Conservation (phyloP, 2,113 vertebrate genomes). For the Cyprinodon tularosa region DNA sequence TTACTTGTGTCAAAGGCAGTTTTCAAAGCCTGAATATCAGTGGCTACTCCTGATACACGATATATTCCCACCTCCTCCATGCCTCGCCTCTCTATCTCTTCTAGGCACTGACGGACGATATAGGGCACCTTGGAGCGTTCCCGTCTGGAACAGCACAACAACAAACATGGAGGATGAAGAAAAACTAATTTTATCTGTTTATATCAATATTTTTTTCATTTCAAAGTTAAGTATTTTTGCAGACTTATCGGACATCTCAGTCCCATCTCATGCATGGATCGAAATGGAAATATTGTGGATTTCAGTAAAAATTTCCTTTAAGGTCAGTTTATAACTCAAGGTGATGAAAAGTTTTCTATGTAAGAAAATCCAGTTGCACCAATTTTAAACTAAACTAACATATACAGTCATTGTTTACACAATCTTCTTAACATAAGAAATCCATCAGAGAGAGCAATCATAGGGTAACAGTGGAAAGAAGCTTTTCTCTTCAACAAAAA, state of each 20-base stretch:
- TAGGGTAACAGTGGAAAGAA: no score
- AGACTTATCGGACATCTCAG: not conserved
- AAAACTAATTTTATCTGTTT: no score
- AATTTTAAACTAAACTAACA: no score
- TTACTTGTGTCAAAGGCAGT: slow-evolving; percentile 97
- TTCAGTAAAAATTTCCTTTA: no score
- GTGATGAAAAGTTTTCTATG: no score
- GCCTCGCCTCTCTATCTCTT: slow-evolving; percentile 95
- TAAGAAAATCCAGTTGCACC: no score
- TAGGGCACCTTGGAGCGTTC: slow-evolving; percentile 98
- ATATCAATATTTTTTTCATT: slow-evolving; percentile 11
- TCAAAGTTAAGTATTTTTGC: not conserved
- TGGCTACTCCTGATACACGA: slow-evolving; percentile 94
- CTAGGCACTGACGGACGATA: slow-evolving; percentile 96
- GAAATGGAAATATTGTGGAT: no score
- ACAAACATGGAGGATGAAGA: not conserved
- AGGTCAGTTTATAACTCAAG: no score
- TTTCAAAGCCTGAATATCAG: slow-evolving; percentile 96
- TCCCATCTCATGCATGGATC: not conserved
- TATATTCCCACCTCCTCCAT: slow-evolving; percentile 99
- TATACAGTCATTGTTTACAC: no score
- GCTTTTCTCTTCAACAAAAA: no score
- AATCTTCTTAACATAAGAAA: no score
- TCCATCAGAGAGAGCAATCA: no score
- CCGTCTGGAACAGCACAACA: slow-evolving; percentile 76